These are phyloP conservation scores for Brachynemurus nebulosus DNA, from an alignment of 2,888 invertebrate genomes.

Conservation along the genomic window DNA sequence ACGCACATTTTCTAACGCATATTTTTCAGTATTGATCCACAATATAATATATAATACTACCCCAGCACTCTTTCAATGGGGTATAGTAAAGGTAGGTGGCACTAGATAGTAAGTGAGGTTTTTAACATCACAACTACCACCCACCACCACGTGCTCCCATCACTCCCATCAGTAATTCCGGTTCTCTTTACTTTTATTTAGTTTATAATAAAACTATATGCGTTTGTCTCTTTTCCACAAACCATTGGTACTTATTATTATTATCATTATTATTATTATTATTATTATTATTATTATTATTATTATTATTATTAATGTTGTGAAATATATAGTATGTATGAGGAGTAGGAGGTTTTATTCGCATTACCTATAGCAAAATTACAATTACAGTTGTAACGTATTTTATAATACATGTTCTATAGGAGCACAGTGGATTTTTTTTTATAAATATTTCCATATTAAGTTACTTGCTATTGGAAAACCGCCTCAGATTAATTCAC, in stretches of 20 bases:
- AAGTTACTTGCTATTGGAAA: too few relatives aligned
- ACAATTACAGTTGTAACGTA: too few relatives aligned
- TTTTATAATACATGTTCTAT: too few relatives aligned
- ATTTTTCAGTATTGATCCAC: constrained; percentile 12
- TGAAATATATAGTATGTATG: too few relatives aligned
- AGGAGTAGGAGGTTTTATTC: too few relatives aligned
- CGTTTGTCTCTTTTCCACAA: constrained; percentile 3
- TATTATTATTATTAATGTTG: too few relatives aligned
- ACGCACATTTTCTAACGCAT: constrained; percentile 12
- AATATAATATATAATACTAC: too few relatives aligned
- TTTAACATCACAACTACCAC: constrained; percentile 9
- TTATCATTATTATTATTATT: constrained; percentile 1
- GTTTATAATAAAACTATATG: constrained; percentile 6
- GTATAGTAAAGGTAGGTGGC: constrained; percentile 8
- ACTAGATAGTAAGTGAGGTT: constrained; percentile 10
- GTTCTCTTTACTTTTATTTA: constrained; percentile 7
- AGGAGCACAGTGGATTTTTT: too few relatives aligned
- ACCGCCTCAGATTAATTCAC: too few relatives aligned
- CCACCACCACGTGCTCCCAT: not conserved
- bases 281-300: too few relatives aligned
- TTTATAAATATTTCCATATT: too few relatives aligned
- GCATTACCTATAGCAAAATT: too few relatives aligned
- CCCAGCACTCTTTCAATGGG: not conserved
- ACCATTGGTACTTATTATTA: not conserved
- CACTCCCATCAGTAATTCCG: constrained; percentile 4